Percentiles rank a stretch among this genome's conserved stretches.
Conservation (phyloP, 2,888 invertebrate genomes). For the Campopleginae sp. region DNA sequence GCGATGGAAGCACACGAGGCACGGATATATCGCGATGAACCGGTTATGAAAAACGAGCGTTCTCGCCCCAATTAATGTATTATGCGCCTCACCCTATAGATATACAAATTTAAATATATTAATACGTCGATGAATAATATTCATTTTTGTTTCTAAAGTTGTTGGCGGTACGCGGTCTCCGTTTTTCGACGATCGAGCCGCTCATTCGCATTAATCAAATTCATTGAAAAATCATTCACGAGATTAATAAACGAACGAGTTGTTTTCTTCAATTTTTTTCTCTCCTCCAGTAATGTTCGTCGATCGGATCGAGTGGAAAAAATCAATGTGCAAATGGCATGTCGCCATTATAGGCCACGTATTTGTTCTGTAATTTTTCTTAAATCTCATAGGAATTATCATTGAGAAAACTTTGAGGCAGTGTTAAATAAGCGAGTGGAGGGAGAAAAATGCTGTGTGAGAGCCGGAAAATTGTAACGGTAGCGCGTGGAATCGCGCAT, state of each 20-base stretch:
- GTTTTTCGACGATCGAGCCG: constrained; percentile 54
- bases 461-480: constrained; percentile 58
- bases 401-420: not conserved
- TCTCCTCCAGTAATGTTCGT: not conserved
- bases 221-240: constrained; percentile 25
- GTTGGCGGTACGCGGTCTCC: constrained; percentile 18
- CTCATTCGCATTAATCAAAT: constrained; percentile 8
- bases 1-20: constrained; percentile 58
- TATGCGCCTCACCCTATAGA: constrained; percentile 52
- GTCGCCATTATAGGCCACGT: not conserved
- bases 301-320: not conserved
- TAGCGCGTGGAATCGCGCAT: constrained; percentile 34
- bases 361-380: not conserved
- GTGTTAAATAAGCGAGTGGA: not conserved
- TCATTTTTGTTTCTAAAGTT: constrained; percentile 41
- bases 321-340: not conserved
- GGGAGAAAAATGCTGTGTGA: not conserved
- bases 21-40: constrained; percentile 58
- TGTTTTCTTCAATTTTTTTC: not conserved
- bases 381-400: not conserved
- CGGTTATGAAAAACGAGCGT: constrained; percentile 66
- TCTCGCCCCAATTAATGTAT: constrained; percentile 55
- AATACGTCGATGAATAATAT: not conserved
- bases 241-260: constrained; percentile 25
- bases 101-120: not conserved